Percentiles rank a stretch among this genome's conserved stretches.
phyloP scores from a whole-genome alignment of 2,797 vertebrate genomes.

The Paramormyrops hopkinsi region DNA sequence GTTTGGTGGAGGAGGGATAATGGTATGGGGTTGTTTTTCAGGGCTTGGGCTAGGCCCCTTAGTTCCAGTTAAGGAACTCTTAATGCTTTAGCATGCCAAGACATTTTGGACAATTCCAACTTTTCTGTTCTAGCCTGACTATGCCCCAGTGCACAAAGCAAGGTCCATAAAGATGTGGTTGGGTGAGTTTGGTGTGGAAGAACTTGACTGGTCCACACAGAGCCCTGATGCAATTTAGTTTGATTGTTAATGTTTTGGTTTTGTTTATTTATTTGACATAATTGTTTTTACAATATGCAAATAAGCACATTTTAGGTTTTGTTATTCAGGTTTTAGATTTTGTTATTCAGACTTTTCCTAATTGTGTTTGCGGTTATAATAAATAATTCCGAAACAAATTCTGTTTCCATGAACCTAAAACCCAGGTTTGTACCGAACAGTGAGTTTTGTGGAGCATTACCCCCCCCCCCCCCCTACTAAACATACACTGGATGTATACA shows the following conservation, averaged over 20 bases:
- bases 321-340: not conserved
- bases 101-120: not conserved
- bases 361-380: not conserved
- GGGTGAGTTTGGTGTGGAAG: not conserved
- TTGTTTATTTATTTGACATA: not conserved
- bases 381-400: not conserved
- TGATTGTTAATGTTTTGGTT: not conserved
- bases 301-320: not conserved
- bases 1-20: not conserved
- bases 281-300: not conserved
- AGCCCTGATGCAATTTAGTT: not conserved
- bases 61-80: not conserved
- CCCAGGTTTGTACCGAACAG: not conserved
- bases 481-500: not conserved
- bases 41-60: not conserved
- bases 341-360: not conserved
- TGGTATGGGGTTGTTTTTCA: not conserved
- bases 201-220: not conserved
- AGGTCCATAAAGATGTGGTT: not conserved
- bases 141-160: not conserved
- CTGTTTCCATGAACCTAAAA: not conserved
- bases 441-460: not conserved
- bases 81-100: not conserved
- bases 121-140: not conserved
- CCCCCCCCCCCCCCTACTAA: not conserved